Percentiles rank a stretch among this genome's conserved stretches.
Evolutionary conservation across 2,113 vertebrate genomes (phyloP).

Genomic region (Ellobius talpinus): DNA sequence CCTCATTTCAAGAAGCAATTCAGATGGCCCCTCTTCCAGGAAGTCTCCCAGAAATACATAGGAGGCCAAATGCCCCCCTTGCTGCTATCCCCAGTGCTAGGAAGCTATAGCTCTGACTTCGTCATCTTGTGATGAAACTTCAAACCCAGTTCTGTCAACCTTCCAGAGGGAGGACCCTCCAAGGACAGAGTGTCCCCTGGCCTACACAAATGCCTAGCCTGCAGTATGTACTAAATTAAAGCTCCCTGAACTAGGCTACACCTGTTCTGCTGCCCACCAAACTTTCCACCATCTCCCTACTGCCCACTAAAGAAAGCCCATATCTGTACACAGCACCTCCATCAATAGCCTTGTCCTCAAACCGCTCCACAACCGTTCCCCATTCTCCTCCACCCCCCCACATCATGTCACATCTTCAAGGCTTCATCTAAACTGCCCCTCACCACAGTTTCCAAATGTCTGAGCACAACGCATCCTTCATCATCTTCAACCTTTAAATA

Average conservation of each 20-base stretch:
- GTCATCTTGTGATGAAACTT: neutral
- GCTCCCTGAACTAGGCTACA: too few relatives aligned
- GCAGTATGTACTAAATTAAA: neutral
- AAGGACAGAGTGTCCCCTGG: neutral
- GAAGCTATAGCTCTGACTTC: neutral
- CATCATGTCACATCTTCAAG: neutral
- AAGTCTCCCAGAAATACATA: neutral
- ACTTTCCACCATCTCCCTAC: accelerated
- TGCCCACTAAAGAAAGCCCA: neutral
- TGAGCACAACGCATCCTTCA: neutral
- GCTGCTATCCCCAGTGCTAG: neutral
- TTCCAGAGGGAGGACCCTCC: too few relatives aligned
- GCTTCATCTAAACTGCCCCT: neutral
- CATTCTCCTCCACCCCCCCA: accelerated
- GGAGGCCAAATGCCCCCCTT: neutral
- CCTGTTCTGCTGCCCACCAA: neutral
- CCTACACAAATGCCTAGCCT: neutral
- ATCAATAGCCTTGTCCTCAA: neutral
- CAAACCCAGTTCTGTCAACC: neutral
- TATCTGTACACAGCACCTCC: too few relatives aligned
- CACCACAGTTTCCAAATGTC: neutral
- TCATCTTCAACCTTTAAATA: neutral
- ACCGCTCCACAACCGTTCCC: neutral
- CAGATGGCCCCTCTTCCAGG: neutral
- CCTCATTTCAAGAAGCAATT: neutral